Evolutionary conservation across 2,113 vertebrate species (phyloP).

Genomic region (Trachemys scripta): DNA sequence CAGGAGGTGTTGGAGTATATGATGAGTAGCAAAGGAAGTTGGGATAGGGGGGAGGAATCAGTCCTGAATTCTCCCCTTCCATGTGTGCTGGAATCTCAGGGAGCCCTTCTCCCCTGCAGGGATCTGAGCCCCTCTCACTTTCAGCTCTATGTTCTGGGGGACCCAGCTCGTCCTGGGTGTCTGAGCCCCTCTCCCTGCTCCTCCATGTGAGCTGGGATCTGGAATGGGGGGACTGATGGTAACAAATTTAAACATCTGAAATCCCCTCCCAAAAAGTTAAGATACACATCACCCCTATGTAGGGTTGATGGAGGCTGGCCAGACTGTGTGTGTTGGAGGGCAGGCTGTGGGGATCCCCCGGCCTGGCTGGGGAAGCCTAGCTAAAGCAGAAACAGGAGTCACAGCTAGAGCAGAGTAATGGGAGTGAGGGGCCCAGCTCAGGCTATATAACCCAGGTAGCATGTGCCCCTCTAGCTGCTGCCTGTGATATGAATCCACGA

Average conservation of each 20-base stretch:
- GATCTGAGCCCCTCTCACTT: neutral
- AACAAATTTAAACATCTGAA: neutral
- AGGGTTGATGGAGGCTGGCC: neutral
- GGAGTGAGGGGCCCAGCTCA: neutral
- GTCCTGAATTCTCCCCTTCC: neutral
- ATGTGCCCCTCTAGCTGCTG: neutral
- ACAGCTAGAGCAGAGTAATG: neutral
- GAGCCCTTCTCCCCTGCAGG: too few species aligned
- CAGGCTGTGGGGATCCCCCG: too few species aligned
- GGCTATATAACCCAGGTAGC: neutral
- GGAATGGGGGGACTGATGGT: neutral
- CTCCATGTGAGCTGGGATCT: neutral
- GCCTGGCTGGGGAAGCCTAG: neutral
- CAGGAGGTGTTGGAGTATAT: neutral
- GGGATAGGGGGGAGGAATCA: neutral
- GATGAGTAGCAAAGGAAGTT: neutral
- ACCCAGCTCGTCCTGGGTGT: neutral
- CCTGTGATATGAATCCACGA: neutral
- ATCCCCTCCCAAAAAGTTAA: neutral
- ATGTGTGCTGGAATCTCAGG: neutral
- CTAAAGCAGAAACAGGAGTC: neutral
- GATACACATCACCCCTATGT: neutral
- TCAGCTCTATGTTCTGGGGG: neutral
- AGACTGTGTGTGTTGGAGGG: neutral
- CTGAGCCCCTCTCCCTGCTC: neutral